Conservation (phyloP, 2,888 invertebrate species). For the Blastobasis lacticolella region DNA sequence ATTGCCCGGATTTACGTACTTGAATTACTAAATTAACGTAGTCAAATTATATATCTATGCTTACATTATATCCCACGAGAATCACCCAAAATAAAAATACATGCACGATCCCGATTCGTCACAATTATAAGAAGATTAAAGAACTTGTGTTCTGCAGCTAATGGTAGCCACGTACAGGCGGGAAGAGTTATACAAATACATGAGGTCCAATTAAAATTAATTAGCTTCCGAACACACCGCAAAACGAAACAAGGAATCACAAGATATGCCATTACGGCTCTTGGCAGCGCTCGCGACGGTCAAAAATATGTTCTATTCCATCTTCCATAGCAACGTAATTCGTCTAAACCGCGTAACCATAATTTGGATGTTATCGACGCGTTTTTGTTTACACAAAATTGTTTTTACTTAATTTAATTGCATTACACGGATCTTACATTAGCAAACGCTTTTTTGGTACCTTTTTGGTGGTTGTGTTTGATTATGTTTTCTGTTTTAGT, state of each 20-base stretch:
- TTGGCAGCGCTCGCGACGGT: conserved; percentile 12
- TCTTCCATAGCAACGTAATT: neutral
- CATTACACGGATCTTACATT: neutral
- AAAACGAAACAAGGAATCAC: conserved; percentile 62
- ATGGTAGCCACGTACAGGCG: conserved; percentile 24
- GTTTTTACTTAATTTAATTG: neutral
- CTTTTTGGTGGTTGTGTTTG: too few relatives aligned
- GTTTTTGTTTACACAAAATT: conserved; percentile 1
- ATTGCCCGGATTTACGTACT: too few relatives aligned
- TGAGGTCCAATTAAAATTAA: conserved; percentile 65
- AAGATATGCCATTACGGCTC: conserved; percentile 55
- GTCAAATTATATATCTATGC: too few relatives aligned
- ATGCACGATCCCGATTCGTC: too few relatives aligned
- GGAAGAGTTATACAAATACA: conserved; percentile 1
- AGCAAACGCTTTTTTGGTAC: neutral
- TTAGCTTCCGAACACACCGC: conserved; percentile 62
- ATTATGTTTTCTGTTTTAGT: too few relatives aligned
- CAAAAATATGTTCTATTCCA: neutral
- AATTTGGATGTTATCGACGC: neutral
- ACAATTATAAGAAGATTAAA: too few relatives aligned
- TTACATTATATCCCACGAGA: too few relatives aligned
- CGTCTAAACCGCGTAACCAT: neutral
- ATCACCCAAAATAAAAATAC: too few relatives aligned
- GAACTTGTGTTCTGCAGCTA: conserved; percentile 10
- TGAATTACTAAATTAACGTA: too few relatives aligned